phyloP scores from a whole-genome alignment of 2,113 vertebrate species.

The Psammodynastes pulverulentus region DNA sequence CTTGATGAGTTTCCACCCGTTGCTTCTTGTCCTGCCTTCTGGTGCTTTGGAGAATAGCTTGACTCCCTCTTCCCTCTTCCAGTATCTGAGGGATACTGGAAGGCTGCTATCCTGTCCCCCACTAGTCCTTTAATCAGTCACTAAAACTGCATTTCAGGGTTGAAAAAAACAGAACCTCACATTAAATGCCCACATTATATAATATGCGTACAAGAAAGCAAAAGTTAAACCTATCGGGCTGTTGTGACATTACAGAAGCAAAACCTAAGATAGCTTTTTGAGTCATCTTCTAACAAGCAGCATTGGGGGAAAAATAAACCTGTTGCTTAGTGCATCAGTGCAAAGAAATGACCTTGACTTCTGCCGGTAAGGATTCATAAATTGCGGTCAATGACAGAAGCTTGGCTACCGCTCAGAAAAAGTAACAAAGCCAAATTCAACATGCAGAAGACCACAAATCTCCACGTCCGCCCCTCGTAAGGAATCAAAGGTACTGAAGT shows the following conservation, averaged over 20 bases:
- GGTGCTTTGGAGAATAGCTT: too few species aligned
- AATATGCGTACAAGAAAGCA: neutral
- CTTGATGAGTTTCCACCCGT: too few species aligned
- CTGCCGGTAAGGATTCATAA: neutral
- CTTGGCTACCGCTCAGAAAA: neutral
- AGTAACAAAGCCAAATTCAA: neutral
- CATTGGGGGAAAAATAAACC: neutral
- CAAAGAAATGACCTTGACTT: neutral
- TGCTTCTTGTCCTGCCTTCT: too few species aligned
- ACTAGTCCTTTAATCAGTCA: neutral
- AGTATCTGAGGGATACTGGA: too few species aligned
- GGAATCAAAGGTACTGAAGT: neutral
- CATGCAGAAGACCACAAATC: neutral
- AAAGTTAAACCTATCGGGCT: neutral
- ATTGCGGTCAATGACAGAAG: neutral
- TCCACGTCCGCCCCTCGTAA: neutral
- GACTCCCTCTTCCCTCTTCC: too few species aligned
- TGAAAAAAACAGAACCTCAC: neutral
- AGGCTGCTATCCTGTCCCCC: too few species aligned
- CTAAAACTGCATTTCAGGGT: neutral
- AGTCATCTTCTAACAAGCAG: neutral
- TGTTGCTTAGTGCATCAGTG: neutral
- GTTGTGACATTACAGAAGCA: neutral
- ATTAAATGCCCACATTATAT: neutral
- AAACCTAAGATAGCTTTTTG: neutral